Conservation (phyloP, 1,140 invertebrate genomes). For the Aradophagus sp. region DNA sequence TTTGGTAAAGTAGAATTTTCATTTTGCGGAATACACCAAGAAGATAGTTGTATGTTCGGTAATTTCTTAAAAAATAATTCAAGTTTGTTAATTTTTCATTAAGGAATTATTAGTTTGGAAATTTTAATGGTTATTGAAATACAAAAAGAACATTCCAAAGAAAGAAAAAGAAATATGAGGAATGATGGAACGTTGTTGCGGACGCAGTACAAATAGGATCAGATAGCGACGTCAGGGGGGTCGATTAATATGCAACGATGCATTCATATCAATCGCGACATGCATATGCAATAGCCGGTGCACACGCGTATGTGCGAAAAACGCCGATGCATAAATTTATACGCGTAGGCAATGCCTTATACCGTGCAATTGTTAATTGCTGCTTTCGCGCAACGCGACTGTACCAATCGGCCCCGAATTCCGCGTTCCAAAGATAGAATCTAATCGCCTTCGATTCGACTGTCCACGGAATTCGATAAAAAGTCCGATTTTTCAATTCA, state of each 20-base stretch:
- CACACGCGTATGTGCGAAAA: slow-evolving; percentile 56
- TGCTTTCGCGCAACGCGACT: slow-evolving; percentile 50
- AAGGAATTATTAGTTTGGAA: too few relatives aligned
- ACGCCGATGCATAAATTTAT: slow-evolving; percentile 69
- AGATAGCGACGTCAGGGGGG: slow-evolving; percentile 62
- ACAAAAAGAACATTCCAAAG: too few relatives aligned
- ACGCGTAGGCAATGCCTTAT: slow-evolving; percentile 58
- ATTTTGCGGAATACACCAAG: too few relatives aligned
- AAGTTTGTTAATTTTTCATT: too few relatives aligned
- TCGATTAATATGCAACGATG: slow-evolving; percentile 72
- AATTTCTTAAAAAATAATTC: too few relatives aligned
- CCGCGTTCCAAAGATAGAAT: slow-evolving; percentile 31
- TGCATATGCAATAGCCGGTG: slow-evolving; percentile 69
- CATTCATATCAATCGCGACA: slow-evolving; percentile 74
- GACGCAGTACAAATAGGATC: slow-evolving; percentile 68
- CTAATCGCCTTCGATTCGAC: too few relatives aligned
- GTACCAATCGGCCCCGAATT: slow-evolving; percentile 48
- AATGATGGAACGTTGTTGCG: slow-evolving; percentile 60
- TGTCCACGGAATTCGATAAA: too few relatives aligned
- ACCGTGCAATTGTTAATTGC: slow-evolving; percentile 69
- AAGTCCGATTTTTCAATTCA: too few relatives aligned
- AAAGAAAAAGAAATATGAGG: slow-evolving; percentile 31
- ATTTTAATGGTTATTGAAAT: too few relatives aligned
- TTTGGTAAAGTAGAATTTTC: too few relatives aligned
- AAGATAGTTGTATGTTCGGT: too few relatives aligned